Base-by-base conservation (phyloP, 2,113 vertebrate species). In the Sinocyclocheilus grahami region DNA sequence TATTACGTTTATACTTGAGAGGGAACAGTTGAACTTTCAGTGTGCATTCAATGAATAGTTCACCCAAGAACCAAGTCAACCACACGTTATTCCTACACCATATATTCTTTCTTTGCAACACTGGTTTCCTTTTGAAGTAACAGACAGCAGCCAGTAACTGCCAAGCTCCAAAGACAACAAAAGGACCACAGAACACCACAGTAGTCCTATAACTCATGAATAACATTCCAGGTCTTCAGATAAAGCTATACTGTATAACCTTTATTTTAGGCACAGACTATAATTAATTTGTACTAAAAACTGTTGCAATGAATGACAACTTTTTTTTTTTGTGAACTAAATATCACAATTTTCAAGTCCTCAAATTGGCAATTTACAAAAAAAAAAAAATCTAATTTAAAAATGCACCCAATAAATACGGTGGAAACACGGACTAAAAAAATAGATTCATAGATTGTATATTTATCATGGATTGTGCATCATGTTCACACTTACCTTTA, bases 401-500 rank as follows among this genome's bases (percentile, higher is more conserved):
- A 67, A 13, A 14, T 65, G 63, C 65, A 37, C 65, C 27, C 27
- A 33, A 33, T 8, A 33, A 67, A 67, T 16, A 67, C 27, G 8
- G 65, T 18, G 3, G 5, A 20, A 69, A 20, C 65, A 18, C 27
- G 1, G 13, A 67, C 13, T 6, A 2, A 62, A n/a, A 58, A n/a
- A 67, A 30, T 65, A 30, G 27, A 67, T 18, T 27, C 2, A 18
- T 69, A 18, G 7, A 33, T 18, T 8, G 14, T 8, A 48, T 18
- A 53, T 16, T 30, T 51, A 30, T 30, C n/a, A 53, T 18, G 8
- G 12, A 20, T 53, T 53, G 14, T 2, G 1, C 3, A 20, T 1
- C 2, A 8, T 77, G 14, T 51, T 77, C 14, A 14, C 53, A 79
- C 77, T 79, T 79, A 60, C 77, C 77, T 79, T 79, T 58, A 27